phyloP scores from a whole-genome alignment of 2,888 invertebrate species.

The Ptychoptera albimana region DNA sequence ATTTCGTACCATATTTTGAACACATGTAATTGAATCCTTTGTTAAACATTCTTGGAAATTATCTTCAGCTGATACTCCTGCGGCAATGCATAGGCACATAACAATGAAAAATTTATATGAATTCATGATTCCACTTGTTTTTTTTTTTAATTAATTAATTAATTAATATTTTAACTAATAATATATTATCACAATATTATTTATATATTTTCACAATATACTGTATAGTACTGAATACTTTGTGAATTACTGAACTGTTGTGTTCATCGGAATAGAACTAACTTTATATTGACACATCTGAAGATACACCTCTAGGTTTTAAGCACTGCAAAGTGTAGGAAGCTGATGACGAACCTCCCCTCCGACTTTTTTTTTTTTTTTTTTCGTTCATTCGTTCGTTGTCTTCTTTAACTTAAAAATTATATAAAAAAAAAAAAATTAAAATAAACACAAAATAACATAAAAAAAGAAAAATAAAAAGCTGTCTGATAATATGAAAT shows the following conservation, averaged over 20 bases:
- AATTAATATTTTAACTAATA: constrained; percentile 1
- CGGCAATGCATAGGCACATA: constrained; percentile 24
- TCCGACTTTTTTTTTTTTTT: no score
- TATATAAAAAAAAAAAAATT: no score
- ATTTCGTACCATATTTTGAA: constrained; percentile 38
- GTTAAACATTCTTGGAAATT: constrained; percentile 38
- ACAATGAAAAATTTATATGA: constrained; percentile 20
- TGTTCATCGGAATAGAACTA: constrained; percentile 33
- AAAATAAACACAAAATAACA: no score
- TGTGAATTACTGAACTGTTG: constrained; percentile 12
- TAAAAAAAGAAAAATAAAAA: no score
- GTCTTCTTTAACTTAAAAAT: no score
- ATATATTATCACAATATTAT: no score
- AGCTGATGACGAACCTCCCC: no score
- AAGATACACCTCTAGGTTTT: constrained; percentile 30
- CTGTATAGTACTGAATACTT: no score
- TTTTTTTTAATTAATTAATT: constrained; percentile 1
- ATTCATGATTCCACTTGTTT: constrained; percentile 20
- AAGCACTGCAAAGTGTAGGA: constrained; percentile 23
- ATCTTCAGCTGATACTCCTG: constrained; percentile 14
- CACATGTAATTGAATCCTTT: constrained; percentile 45
- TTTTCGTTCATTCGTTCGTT: no score
- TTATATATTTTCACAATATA: background rate
- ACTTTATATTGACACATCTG: constrained; percentile 32
- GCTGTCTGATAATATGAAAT: no score